Evolutionary conservation across 1,140 invertebrate species (phyloP).

Genomic region (Lysiphlebus fabarum): DNA sequence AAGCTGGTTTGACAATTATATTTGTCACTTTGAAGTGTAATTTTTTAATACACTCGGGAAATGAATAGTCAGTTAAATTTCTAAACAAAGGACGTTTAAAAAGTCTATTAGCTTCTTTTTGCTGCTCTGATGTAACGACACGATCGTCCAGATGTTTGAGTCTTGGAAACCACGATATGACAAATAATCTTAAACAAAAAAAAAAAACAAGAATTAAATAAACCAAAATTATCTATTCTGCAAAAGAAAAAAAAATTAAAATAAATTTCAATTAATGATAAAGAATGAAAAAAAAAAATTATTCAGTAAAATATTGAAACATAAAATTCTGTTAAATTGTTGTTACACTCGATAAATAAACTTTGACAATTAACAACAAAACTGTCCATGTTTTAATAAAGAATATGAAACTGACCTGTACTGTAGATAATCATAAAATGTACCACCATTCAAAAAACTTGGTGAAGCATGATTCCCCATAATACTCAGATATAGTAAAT

Average conservation of each 20-base stretch:
- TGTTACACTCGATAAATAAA: too few relatives aligned
- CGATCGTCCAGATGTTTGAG: constrained; percentile 67
- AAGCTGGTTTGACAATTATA: constrained; percentile 17
- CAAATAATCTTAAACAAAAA: constrained; percentile 58
- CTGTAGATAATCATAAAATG: constrained; percentile 72
- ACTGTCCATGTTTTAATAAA: neutral
- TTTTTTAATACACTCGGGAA: constrained; percentile 43
- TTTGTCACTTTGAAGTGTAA: constrained; percentile 38
- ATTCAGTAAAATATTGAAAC: too few relatives aligned
- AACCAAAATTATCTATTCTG: constrained; percentile 13
- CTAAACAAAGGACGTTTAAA: constrained; percentile 62
- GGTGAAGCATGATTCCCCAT: constrained; percentile 78
- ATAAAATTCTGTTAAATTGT: too few relatives aligned
- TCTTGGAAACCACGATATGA: constrained; percentile 66
- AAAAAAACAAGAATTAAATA: constrained; percentile 6
- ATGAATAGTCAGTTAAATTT: constrained; percentile 34
- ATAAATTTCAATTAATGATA: too few relatives aligned
- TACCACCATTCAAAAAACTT: constrained; percentile 71
- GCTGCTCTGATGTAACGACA: constrained; percentile 61
- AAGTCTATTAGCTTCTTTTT: constrained; percentile 59
- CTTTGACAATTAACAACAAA: too few relatives aligned
- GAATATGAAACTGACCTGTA: constrained; percentile 62
- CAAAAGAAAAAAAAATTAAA: neutral
- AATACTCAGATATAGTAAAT: constrained; percentile 66
- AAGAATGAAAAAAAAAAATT: too few relatives aligned